phyloP scores from a whole-genome alignment of 2,797 vertebrate genomes.

The Poeciliopsis presidionis region DNA sequence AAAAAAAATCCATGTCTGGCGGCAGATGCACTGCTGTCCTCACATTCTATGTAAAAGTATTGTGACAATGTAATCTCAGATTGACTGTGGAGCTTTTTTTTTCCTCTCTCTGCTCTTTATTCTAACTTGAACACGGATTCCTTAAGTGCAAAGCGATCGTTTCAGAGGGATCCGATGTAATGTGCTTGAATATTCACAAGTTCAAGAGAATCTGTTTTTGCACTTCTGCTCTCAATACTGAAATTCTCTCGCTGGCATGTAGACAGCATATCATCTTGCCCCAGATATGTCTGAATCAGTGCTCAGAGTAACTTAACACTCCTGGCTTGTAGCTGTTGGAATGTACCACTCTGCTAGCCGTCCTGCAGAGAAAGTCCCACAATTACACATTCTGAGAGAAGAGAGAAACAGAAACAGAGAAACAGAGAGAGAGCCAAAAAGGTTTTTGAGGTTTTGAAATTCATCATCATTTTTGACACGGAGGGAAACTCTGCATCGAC shows the following conservation, averaged over 20 bases:
- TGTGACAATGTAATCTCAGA: slow-evolving; percentile 34
- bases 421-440: neutral
- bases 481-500: slow-evolving; percentile 41
- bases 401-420: too few relatives aligned
- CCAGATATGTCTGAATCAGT: slow-evolving; percentile 53
- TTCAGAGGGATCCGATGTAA: slow-evolving; percentile 27
- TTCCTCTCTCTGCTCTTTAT: slow-evolving; percentile 15
- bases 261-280: slow-evolving; percentile 49
- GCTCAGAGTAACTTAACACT: slow-evolving; percentile 49
- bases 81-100: slow-evolving; percentile 15
- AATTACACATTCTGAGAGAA: slow-evolving; percentile 15
- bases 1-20: neutral
- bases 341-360: slow-evolving; percentile 50
- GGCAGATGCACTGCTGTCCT: neutral
- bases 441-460: slow-evolving; percentile 8
- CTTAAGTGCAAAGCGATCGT: neutral
- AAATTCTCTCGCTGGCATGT: slow-evolving; percentile 44
- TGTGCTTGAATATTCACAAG: slow-evolving; percentile 16
- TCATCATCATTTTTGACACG: slow-evolving; percentile 29
- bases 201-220: slow-evolving; percentile 15
- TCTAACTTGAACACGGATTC: slow-evolving; percentile 5
- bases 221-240: slow-evolving; percentile 25
- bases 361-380: slow-evolving; percentile 16
- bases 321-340: slow-evolving; percentile 44
- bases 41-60: slow-evolving; percentile 30